A percentile compares a stretch with the other conserved stretches of the same genome.
Evolutionary conservation across 2,797 vertebrate species (phyloP).

Genomic region (Sparidentex hasta): DNA sequence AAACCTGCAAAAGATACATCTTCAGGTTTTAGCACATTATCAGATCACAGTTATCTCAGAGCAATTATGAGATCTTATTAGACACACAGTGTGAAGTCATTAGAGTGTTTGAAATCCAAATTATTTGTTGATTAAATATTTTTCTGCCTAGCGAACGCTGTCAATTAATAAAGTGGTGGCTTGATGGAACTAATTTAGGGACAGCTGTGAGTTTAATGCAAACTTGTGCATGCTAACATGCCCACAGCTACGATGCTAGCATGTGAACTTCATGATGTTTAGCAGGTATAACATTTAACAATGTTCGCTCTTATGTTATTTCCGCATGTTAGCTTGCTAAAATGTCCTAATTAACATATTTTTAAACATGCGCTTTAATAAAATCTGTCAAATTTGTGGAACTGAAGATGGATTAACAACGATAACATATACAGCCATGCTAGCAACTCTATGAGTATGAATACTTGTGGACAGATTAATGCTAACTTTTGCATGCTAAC

Average conservation of each 20-base stretch:
- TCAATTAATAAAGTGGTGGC: background rate
- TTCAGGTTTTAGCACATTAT: conserved; percentile 13
- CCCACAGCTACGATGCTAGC: background rate
- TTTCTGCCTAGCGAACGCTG: background rate
- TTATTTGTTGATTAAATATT: background rate
- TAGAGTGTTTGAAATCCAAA: background rate
- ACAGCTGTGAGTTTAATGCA: background rate
- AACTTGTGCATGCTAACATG: background rate
- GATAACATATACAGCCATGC: no score
- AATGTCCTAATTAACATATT: no score
- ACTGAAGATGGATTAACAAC: no score
- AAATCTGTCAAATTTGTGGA: no score
- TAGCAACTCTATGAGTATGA: no score
- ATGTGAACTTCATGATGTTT: background rate
- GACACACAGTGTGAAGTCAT: conserved; percentile 20
- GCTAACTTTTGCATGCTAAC: no score
- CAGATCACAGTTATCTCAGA: background rate
- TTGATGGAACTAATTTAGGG: background rate
- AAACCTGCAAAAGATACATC: conserved; percentile 9
- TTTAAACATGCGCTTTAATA: no score
- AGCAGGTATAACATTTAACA: background rate
- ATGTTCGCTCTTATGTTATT: background rate
- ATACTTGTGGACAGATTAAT: no score
- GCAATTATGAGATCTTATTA: conserved; percentile 6
- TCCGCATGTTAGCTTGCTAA: no score